phyloP scores from a whole-genome alignment of 2,113 vertebrate species.

The Psammodynastes pulverulentus region DNA sequence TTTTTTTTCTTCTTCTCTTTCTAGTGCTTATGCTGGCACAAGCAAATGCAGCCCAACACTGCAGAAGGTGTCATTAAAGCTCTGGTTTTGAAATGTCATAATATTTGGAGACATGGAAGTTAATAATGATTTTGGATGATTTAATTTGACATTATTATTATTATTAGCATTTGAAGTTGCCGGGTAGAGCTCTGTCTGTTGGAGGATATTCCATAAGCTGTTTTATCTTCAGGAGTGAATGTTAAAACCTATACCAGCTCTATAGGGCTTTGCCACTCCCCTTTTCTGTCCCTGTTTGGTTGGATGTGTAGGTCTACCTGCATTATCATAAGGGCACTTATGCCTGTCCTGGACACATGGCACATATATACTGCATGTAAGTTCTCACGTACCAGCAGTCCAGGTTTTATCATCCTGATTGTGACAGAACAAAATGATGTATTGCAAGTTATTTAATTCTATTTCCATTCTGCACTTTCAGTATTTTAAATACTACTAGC shows the following conservation, averaged over 20 bases:
- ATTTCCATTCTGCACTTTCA: not conserved
- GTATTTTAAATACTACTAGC: not conserved
- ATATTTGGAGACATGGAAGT: slow-evolving; percentile 10
- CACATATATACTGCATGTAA: not conserved
- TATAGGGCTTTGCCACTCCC: slow-evolving; percentile 3
- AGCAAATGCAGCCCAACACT: not conserved
- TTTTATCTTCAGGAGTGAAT: not conserved
- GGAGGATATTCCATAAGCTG: slow-evolving; percentile 21
- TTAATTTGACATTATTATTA: slow-evolving; percentile 36
- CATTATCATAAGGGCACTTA: not conserved
- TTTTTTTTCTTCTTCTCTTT: not conserved
- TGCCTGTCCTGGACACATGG: not conserved
- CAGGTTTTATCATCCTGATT: not conserved
- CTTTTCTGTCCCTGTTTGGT: not conserved
- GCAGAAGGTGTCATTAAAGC: slow-evolving; percentile 21
- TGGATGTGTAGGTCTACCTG: not conserved
- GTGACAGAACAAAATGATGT: not conserved
- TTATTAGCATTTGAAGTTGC: slow-evolving; percentile 38
- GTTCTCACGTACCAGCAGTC: not conserved
- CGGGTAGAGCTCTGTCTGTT: slow-evolving; percentile 40
- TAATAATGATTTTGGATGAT: slow-evolving; percentile 1
- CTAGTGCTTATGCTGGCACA: not conserved
- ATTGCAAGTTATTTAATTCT: not conserved
- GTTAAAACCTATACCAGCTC: not conserved
- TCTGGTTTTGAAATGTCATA: slow-evolving; percentile 6